A percentile compares a stretch with the other conserved stretches of the same genome.
Conservation (phyloP, 2,888 invertebrate species). For the Hypsopygia costalis region DNA sequence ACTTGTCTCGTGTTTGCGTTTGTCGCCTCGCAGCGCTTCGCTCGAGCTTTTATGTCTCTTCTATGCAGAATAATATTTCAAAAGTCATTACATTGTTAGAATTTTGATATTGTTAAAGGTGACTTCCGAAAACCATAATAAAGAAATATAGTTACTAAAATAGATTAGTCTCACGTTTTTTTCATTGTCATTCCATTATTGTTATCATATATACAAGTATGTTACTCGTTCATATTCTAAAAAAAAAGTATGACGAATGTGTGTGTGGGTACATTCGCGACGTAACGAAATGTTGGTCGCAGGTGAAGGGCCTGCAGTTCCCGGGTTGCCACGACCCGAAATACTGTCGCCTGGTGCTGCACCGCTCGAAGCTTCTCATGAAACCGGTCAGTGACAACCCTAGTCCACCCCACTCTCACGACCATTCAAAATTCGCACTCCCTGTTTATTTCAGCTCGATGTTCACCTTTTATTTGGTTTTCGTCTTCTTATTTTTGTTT, state of each 20-base stretch:
- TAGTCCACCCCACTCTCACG: slow-evolving; percentile 32
- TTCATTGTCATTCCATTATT: slow-evolving; percentile 2
- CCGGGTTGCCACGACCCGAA: slow-evolving; percentile 97
- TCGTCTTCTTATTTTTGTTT: slow-evolving; percentile 32
- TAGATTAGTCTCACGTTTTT: too few species aligned
- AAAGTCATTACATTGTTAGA: neutral
- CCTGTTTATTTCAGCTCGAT: slow-evolving; percentile 42
- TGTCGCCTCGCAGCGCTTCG: slow-evolving; percentile 58
- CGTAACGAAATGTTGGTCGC: slow-evolving; percentile 74
- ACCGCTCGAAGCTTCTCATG: slow-evolving; percentile 97
- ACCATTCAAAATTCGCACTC: slow-evolving; percentile 42
- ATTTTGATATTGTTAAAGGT: neutral
- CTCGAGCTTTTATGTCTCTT: slow-evolving; percentile 36
- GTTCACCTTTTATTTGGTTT: slow-evolving; percentile 33
- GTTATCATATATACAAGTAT: too few species aligned
- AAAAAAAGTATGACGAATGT: slow-evolving; percentile 19
- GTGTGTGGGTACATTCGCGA: slow-evolving; percentile 41
- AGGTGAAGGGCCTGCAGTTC: slow-evolving; percentile 98
- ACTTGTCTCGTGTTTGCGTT: slow-evolving; percentile 47
- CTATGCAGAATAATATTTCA: neutral
- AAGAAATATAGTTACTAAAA: too few species aligned
- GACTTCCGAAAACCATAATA: neutral
- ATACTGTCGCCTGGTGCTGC: slow-evolving; percentile 97
- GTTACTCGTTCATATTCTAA: slow-evolving; percentile 5
- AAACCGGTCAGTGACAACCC: slow-evolving; percentile 92